These are phyloP conservation scores for Ceratotherium simum DNA, from an alignment of 2,113 vertebrate species.

Conservation along the genomic window DNA sequence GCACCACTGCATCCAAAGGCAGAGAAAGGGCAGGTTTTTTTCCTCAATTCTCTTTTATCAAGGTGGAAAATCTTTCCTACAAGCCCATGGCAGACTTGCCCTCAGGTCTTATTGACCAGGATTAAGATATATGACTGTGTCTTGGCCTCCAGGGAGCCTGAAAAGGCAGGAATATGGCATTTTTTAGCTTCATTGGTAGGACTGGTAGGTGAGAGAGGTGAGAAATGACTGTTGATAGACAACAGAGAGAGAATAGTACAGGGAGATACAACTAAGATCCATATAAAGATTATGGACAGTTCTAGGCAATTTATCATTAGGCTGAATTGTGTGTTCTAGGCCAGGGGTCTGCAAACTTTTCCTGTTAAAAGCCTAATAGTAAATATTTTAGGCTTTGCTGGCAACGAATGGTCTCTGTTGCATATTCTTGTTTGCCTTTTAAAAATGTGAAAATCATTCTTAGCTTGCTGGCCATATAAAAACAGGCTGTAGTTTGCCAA, in stretches of 20 bases:
- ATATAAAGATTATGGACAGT: not conserved
- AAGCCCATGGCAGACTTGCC: not conserved
- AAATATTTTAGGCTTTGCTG: constrained; percentile 40
- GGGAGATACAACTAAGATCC: not conserved
- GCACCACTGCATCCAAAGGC: not conserved
- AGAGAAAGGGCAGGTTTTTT: not conserved
- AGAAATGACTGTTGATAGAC: constrained; percentile 16
- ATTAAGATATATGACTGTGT: not conserved
- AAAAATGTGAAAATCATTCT: constrained; percentile 51
- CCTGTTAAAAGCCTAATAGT: not conserved
- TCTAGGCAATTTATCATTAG: not conserved
- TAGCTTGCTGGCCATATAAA: constrained; percentile 37
- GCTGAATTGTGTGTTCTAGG: not conserved
- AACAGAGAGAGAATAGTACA: not conserved
- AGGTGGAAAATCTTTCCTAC: not conserved
- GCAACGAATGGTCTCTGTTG: not conserved
- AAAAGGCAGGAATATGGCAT: not conserved
- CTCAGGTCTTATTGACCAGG: not conserved
- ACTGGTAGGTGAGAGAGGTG: not conserved
- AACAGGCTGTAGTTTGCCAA: not conserved
- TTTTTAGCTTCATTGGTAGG: not conserved
- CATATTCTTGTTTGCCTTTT: constrained; percentile 10
- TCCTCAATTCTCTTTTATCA: not conserved
- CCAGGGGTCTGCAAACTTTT: not conserved
- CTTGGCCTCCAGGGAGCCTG: not conserved